Conservation (phyloP, 2,113 vertebrate genomes). For the Leptosomus discolor region DNA sequence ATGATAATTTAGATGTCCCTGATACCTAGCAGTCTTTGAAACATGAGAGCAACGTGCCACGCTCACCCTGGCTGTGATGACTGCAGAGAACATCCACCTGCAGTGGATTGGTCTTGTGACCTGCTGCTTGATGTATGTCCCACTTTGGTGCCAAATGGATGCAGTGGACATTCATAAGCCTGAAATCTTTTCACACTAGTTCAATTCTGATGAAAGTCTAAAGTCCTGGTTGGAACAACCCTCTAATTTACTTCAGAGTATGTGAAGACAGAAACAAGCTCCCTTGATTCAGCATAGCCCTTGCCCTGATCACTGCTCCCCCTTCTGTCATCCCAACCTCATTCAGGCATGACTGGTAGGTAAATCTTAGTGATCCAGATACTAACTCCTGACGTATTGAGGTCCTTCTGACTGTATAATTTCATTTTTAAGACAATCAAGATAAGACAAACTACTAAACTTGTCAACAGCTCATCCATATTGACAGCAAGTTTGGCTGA, state of each 20-base stretch:
- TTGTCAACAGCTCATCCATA: neutral
- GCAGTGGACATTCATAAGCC: neutral
- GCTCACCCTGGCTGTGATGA: neutral
- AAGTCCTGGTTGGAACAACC: neutral
- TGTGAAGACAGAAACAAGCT: neutral
- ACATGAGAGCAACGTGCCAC: neutral
- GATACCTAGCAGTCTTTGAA: neutral
- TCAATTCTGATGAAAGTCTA: neutral
- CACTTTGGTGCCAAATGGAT: neutral
- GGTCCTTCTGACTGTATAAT: neutral
- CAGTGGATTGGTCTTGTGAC: accelerated
- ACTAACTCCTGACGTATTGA: neutral
- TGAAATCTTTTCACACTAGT: neutral
- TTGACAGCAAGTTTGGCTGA: constrained; percentile 15
- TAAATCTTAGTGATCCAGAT: neutral
- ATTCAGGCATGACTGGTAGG: neutral
- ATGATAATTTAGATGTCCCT: neutral
- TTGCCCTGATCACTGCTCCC: neutral
- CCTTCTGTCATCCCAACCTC: neutral
- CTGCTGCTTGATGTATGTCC: neutral
- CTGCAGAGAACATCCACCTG: neutral
- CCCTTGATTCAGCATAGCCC: neutral
- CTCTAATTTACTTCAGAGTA: neutral
- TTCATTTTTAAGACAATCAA: constrained; percentile 6
- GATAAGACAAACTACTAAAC: constrained; percentile 47